Evolutionary conservation across 2,797 vertebrate species (phyloP).

Genomic region (Sardinella longiceps): DNA sequence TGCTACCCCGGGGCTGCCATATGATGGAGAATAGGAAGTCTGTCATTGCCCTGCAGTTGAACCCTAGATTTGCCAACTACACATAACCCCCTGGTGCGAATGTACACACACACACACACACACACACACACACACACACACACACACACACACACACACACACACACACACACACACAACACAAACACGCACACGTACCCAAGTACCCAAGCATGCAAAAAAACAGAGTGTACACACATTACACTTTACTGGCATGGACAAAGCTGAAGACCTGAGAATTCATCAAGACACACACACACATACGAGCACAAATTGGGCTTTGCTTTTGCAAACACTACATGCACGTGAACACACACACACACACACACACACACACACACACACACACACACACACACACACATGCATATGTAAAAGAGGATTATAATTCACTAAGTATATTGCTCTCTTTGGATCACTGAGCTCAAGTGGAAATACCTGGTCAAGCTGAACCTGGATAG

Average conservation of each 20-base stretch:
- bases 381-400: background rate
- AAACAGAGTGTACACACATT: too few species aligned
- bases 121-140: constrained; percentile 9
- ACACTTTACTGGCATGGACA: too few species aligned
- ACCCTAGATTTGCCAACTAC: constrained; percentile 58
- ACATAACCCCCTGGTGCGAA: constrained; percentile 30
- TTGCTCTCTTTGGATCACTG: background rate
- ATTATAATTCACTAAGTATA: background rate
- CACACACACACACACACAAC: constrained; percentile 33
- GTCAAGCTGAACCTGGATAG: background rate
- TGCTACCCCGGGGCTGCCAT: constrained; percentile 54
- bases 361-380: constrained; percentile 16
- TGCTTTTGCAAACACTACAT: background rate
- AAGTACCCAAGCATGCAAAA: background rate
- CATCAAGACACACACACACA: background rate
- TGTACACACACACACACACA: constrained; percentile 40
- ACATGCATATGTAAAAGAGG: background rate
- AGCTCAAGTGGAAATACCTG: background rate
- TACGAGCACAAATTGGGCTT: background rate
- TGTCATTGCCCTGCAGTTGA: constrained; percentile 76
- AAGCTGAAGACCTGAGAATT: too few species aligned
- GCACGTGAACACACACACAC: background rate
- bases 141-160: constrained; percentile 3
- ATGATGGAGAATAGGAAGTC: constrained; percentile 71
- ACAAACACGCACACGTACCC: background rate